Evolutionary conservation across 2,888 invertebrate genomes (phyloP).

Genomic region (Troglohyphantes excavatus): DNA sequence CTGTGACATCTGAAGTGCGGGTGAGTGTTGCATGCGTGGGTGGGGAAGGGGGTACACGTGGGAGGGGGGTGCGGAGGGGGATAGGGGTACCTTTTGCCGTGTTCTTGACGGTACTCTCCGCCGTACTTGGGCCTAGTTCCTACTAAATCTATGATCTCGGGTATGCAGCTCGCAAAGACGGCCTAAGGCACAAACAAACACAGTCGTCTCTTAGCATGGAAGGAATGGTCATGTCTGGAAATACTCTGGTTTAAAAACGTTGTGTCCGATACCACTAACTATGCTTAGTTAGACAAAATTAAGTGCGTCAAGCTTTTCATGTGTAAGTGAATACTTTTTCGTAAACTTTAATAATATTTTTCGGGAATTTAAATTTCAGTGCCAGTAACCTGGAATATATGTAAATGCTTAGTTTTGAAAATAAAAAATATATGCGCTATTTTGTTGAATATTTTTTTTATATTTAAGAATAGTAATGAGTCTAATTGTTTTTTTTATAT

Average conservation of each 20-base stretch:
- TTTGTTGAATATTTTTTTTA: no score
- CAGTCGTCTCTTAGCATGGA: constrained; percentile 34
- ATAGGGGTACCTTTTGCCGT: constrained; percentile 93
- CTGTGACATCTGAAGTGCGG: background rate
- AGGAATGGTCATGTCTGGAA: constrained; percentile 55
- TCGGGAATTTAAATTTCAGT: no score
- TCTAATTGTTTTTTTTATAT: no score
- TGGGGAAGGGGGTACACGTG: background rate
- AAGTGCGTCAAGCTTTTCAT: no score
- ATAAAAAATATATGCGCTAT: no score
- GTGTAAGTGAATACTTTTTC: no score
- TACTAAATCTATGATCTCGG: constrained; percentile 99
- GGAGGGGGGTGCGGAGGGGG: constrained; percentile 18
- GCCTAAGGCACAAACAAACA: constrained; percentile 86
- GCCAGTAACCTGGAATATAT: no score
- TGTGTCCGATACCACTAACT: no score
- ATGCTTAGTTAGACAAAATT: no score
- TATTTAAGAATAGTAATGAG: no score
- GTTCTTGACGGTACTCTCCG: constrained; percentile 96
- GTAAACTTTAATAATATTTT: no score
- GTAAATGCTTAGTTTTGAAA: no score
- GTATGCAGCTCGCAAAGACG: constrained; percentile 99
- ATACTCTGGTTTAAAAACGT: constrained; percentile 21
- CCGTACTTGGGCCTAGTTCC: constrained; percentile 99
- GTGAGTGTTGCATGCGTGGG: constrained; percentile 16